Conservation (phyloP, 1,140 invertebrate genomes). For the Cydia strobilella region DNA sequence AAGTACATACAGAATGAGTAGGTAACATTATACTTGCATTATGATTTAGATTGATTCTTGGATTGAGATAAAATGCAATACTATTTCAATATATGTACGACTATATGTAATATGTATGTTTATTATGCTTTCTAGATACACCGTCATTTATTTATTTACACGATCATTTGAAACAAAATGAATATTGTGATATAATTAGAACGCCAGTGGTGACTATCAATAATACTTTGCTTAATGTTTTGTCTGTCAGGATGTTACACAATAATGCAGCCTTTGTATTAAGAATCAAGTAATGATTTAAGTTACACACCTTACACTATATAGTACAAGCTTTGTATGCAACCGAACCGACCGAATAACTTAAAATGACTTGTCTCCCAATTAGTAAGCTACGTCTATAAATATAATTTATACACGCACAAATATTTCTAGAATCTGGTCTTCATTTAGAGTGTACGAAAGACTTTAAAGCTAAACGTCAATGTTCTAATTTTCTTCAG, state of each 20-base stretch:
- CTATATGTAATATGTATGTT: slow-evolving; percentile 36
- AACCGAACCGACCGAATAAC: neutral
- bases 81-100: slow-evolving; percentile 25
- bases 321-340: neutral
- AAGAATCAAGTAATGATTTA: neutral
- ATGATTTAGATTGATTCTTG: slow-evolving; percentile 25
- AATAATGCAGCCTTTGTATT: slow-evolving; percentile 8
- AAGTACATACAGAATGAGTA: slow-evolving; percentile 33
- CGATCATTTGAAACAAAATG: slow-evolving; percentile 32
- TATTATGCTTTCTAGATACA: slow-evolving; percentile 55
- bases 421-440: neutral
- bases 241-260: slow-evolving; percentile 17
- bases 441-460: no score
- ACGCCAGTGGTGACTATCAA: slow-evolving; percentile 16
- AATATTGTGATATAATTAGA: neutral
- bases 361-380: neutral
- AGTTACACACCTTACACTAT: neutral
- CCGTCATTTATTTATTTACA: slow-evolving; percentile 47
- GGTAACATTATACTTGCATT: slow-evolving; percentile 38
- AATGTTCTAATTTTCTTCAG: no score
- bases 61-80: slow-evolving; percentile 29
- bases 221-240: slow-evolving; percentile 21
- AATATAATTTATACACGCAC: neutral
- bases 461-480: no score
- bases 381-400: neutral